Base-by-base conservation (phyloP, 2,797 vertebrate genomes). In the Tapera naevia region DNA sequence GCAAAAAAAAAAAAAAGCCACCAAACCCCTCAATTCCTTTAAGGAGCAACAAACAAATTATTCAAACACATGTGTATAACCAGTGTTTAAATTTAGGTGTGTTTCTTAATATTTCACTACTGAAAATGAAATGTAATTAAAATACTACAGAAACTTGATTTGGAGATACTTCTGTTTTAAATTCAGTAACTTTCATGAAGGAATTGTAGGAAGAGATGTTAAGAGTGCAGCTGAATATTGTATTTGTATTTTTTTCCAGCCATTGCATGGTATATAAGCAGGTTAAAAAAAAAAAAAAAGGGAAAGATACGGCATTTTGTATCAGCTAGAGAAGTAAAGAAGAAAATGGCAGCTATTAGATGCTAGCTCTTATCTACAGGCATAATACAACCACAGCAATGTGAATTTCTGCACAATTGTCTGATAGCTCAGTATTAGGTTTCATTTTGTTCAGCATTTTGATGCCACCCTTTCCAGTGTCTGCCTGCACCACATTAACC, bases 391-490 rank as follows among this genome's bases (percentile, higher is more conserved):
- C n/a, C 1, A 1, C 5, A 57, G 33, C 28, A 67, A 78, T 17
- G 11, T 46, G 54, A 54, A 89, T 86, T 91, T 78, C 57, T 33
- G 60, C 53, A 67, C 32, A 86, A 41, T 48, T 86, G 65, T 58
- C 66, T 81, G 54, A 80, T 67, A 81, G 35, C 19, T 71, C 3
- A 2, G 41, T 74, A 72, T 54, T 71, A 72, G 41, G 30, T 54
- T 93, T 89, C 51, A 39, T 88, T 90, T 70, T 88, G 27, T 87
- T 86, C 54, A 46, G 35, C 58, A 85, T 92, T 91, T 91, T 4
- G 3, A 75, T 89, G 66, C 61, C 75, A 76, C 69, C 57, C 79
- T 94, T 95, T 71, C 79, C 53, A 83, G 33, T 25, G 60, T 54
- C 84, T 94, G 74, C 56, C 67, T 86, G 27, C 25, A 65, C 58